Base-by-base conservation (phyloP, 2,797 vertebrate genomes). In the Muscicapa comitata region DNA sequence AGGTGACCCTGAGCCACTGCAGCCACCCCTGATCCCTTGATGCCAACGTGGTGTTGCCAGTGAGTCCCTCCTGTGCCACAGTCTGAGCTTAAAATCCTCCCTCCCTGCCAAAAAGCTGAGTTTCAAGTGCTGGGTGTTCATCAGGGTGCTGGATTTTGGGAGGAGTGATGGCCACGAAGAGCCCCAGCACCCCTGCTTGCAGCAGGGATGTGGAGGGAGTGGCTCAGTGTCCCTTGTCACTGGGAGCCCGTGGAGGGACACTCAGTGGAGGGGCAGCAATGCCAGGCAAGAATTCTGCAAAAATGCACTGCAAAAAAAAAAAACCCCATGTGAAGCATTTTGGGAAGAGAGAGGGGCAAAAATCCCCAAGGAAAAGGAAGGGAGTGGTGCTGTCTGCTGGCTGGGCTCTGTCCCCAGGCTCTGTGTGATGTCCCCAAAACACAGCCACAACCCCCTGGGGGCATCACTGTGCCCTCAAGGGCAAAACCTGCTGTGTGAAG, bases 21-120 rank as follows among this genome's bases (percentile, higher is more conserved):
- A 37, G 73, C 50, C 5, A 9, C 48, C 25, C 25, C 51, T 9
- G 1, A 25, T 42, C 3, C 43, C 18, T 70, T 35, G 21, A 13
- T 3, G 4, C n/a, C 2, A 0, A 12, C 0, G 0, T 3, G 53
- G 31, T 13, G 51, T 20, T 38, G 73, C 38, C 68, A 28, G 0
- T 2, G 18, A 23, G 24, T 11, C 2, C 29, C 18, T 18, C 15
- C 21, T 65, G 42, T n/a, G 67, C 62, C 3, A 0, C 1, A 15
- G 23, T 1, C 23, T 8, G n/a, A 31, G 40, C 7, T 86, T 48
- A 3, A 37, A 47, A 3, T 3, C 26, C 19, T 29, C 45, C 6
- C 42, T 24, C 15, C 19, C 43, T 35, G 35, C 7, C 14, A 42
- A 57, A 21, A 79, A 40, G 17, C 2, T 17, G 24, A 31, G 28